Conservation (phyloP, 2,888 invertebrate species). For the Leptinotarsa rubiginosa region DNA sequence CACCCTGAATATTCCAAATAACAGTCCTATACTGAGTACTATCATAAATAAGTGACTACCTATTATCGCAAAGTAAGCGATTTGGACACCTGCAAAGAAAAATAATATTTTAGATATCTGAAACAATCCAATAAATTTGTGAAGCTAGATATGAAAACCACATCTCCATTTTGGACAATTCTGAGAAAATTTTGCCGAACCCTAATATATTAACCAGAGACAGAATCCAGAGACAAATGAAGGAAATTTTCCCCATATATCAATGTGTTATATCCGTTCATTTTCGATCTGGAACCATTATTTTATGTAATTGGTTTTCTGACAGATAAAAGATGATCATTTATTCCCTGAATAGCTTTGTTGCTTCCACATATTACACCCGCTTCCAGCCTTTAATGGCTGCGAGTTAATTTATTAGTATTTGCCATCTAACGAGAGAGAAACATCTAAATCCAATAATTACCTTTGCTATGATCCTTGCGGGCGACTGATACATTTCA, state of each 20-base stretch:
- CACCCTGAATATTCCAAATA: constrained; percentile 82
- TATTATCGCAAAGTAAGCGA: constrained; percentile 83
- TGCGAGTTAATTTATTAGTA: background rate
- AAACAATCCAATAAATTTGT: background rate
- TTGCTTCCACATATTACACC: constrained; percentile 16
- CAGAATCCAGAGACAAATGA: background rate
- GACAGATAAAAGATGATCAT: constrained; percentile 18
- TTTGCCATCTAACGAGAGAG: background rate
- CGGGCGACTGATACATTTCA: too few relatives aligned
- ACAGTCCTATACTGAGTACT: constrained; percentile 76
- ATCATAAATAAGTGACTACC: constrained; percentile 85
- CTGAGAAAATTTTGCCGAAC: too few relatives aligned
- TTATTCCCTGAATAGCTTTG: constrained; percentile 12
- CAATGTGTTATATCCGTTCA: background rate
- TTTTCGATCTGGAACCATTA: constrained; percentile 10
- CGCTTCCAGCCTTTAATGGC: background rate
- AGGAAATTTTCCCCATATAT: background rate
- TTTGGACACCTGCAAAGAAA: constrained; percentile 80
- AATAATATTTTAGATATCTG: constrained; percentile 1
- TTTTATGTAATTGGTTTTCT: constrained; percentile 6
- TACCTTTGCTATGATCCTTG: too few relatives aligned
- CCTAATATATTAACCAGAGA: too few relatives aligned
- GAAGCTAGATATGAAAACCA: too few relatives aligned
- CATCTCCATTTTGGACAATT: background rate
- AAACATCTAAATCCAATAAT: background rate